Evolutionary conservation across 2,888 invertebrate genomes (phyloP), one percentile per base, ranked within the genome.

Genomic region (Mactromeris polynyma): DNA sequence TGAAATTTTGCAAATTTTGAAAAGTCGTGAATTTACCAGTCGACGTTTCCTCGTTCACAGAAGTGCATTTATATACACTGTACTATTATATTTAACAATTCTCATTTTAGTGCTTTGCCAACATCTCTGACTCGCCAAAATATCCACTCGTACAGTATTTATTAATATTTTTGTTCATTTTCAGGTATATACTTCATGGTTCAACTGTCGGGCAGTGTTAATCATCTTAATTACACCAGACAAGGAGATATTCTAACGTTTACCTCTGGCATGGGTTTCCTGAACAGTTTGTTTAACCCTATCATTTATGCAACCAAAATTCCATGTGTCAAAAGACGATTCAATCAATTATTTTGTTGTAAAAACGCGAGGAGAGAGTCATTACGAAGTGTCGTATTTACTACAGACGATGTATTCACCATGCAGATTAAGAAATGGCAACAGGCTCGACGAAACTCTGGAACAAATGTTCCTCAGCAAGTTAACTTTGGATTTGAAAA

Each of bases 281-380:
- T 93, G 21, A 94, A 95, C 91, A 94, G 94, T 69, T 58, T 94
- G 38, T 78, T 94, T 40, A 94, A 94, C 85, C 95, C 95, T 11
- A 91, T 95, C n/a, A 92, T 95, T 77, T 95, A 94, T 84, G 94
- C 95, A 17, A 89, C 94, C 58, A 94, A 95, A 85, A 93, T 95
- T 42, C 85, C 92, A 4, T 83, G 88, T 14, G 94, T 95, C 19
- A 91, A 94, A 64, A 77, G 80, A 40, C 90, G 93, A 26, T 89
- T 89, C n/a, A 83, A 80, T 21, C 17, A 89, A 46, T 38, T 90
- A n/a, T 91, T 90, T 42, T 91, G 91, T 81, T 91, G 91, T 51
- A 40, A 88, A 9, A 51, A 54, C 4, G 51, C 69, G n/a, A 64
- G 90, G 73, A 33, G 87, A 38, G 69, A 80, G 17, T 85, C 87